These are phyloP conservation scores for Volucella inflata DNA, from an alignment of 2,888 invertebrate genomes.

Conservation along the genomic window DNA sequence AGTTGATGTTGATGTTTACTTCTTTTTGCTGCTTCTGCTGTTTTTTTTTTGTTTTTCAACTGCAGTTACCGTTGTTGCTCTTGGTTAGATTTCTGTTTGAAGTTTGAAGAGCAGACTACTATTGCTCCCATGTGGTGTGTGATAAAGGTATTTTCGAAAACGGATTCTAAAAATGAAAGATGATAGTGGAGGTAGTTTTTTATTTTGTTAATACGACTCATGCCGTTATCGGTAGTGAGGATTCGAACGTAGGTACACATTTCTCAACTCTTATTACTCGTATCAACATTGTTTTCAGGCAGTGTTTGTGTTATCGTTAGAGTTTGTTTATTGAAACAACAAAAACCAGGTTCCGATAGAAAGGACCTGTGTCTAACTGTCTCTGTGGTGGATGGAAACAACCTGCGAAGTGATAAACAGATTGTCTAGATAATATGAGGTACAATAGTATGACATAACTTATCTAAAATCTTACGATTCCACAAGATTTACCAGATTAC, in stretches of 20 bases:
- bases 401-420: too few species aligned
- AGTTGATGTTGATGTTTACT: conserved; percentile 39
- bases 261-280: not conserved
- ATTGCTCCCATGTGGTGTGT: conserved; percentile 58
- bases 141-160: conserved; percentile 48
- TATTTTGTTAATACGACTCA: not conserved
- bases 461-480: too few species aligned
- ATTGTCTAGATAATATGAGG: too few species aligned
- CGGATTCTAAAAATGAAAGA: conserved; percentile 6
- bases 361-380: too few species aligned
- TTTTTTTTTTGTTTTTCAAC: too few species aligned
- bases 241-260: not conserved
- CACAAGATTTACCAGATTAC: too few species aligned
- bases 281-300: too few species aligned
- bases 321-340: too few species aligned
- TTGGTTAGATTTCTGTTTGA: conserved; percentile 43
- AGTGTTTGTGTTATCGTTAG: too few species aligned
- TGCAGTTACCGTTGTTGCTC: conserved; percentile 12
- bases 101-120: conserved; percentile 59
- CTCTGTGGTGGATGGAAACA: too few species aligned
- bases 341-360: too few species aligned
- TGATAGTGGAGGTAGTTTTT: not conserved
- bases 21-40: not conserved
- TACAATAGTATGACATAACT: too few species aligned
- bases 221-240: conserved; percentile 3